Conservation (phyloP, 2,797 vertebrate genomes). For the Molossus alvarezi region DNA sequence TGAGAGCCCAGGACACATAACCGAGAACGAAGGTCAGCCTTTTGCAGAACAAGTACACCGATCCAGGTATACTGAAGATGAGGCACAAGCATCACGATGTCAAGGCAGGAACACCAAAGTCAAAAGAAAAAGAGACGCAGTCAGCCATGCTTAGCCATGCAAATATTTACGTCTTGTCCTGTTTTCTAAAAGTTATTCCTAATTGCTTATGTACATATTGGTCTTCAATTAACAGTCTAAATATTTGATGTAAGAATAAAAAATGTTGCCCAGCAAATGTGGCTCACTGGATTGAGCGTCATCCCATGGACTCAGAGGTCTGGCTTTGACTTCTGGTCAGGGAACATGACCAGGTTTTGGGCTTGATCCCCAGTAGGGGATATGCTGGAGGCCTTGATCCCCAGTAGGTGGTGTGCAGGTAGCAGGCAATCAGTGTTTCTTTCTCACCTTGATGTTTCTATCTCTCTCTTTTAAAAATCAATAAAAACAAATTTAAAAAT, state of each 20-base stretch:
- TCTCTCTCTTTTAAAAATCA: no score
- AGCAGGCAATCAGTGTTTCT: no score
- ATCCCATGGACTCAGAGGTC: no score
- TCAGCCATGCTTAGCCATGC: background rate
- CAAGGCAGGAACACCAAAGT: background rate
- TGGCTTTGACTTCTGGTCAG: no score
- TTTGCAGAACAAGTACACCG: background rate
- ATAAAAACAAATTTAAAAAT: no score
- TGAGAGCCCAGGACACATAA: background rate
- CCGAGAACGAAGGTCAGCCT: background rate
- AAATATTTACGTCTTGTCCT: background rate
- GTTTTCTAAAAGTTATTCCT: background rate
- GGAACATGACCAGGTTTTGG: no score
- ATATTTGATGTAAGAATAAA: background rate
- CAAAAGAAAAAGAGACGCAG: background rate
- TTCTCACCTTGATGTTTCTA: no score
- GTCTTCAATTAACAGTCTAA: background rate
- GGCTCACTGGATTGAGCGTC: no score
- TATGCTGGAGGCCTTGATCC: no score
- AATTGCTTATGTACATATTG: background rate
- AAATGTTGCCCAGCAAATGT: no score
- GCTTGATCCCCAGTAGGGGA: no score
- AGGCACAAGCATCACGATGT: background rate
- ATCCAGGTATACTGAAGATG: background rate
- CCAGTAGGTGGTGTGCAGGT: no score